Evolutionary conservation across 2,888 invertebrate genomes (phyloP).

Genomic region (Leptinotarsa juncta): DNA sequence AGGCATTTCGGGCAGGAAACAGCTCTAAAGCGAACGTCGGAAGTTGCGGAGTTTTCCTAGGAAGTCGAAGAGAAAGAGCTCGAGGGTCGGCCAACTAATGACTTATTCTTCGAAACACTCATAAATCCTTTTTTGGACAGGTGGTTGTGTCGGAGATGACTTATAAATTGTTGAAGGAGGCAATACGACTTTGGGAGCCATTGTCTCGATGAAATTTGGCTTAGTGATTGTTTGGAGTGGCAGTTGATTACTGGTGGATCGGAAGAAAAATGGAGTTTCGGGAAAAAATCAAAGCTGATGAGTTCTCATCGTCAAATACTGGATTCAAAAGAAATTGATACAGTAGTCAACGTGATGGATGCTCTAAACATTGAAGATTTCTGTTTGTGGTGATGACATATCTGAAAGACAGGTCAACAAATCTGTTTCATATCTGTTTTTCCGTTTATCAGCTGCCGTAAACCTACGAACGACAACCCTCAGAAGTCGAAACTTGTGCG

Average conservation of each 20-base stretch:
- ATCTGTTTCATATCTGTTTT: no score
- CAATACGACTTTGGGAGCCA: slow-evolving; percentile 17
- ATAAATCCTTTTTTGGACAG: slow-evolving; percentile 58
- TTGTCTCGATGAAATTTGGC: slow-evolving; percentile 26
- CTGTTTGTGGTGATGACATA: no score
- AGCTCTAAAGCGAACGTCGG: slow-evolving; percentile 19
- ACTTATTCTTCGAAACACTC: slow-evolving; percentile 57
- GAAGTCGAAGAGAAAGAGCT: slow-evolving; percentile 53
- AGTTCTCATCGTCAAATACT: no score
- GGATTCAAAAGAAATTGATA: no score
- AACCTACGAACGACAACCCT: no score
- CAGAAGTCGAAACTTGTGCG: no score
- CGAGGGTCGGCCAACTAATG: slow-evolving; percentile 58
- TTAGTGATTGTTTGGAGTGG: slow-evolving; percentile 22
- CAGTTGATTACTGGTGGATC: not conserved
- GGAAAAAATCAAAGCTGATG: no score
- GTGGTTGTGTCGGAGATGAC: slow-evolving; percentile 50
- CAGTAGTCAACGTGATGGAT: no score
- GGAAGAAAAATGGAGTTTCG: not conserved
- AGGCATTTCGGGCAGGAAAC: slow-evolving; percentile 6
- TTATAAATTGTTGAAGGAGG: slow-evolving; percentile 39
- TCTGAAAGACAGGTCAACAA: no score
- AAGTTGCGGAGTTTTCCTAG: slow-evolving; percentile 22
- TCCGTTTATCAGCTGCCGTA: no score
- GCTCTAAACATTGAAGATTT: no score